Base-by-base conservation (phyloP, 2,797 vertebrate genomes). In the Cyprinella venusta region DNA sequence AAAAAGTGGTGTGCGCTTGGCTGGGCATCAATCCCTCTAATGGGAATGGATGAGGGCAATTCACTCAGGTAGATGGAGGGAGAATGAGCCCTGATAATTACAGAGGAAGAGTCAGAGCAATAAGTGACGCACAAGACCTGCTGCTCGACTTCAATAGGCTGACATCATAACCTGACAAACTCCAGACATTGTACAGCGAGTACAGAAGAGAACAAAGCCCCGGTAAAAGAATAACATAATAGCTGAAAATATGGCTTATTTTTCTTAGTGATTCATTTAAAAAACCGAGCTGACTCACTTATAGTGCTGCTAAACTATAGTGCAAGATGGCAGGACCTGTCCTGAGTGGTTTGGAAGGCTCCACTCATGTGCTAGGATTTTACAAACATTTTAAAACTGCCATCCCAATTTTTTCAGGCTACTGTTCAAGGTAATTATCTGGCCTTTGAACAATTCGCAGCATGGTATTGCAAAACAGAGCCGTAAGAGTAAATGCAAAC, bases 31-130 rank as follows among this genome's bases (percentile, higher is more conserved):
- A 70, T 84, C 56, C 61, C 67, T 83, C 52, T 86, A 77, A 88
- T 80, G 81, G 79, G 81, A 82, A 85, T 61, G 71, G 81, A 80
- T 80, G 80, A 78, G 72, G 45, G 24, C 72, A 75, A 76, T 86
- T 45, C 84, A 84, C 78, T 88, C 84, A 87, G 76, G 38, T 71
- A 50, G 48, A 85, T 65, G 65, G 65, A 78, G 33, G n/a, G 26
- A 69, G 42, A 84, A 83, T 76, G 76, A 80, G 77, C 75, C 69
- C 50, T 38, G 30, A 67, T 85, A 63, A 85, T 85, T 87, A 78
- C n/a, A 67, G 79, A 77, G 33, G 13, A 13, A n/a, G 16, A 64
- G 61, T 48, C 76, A 59, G 59, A 21, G 67, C 52, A 76, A 82
- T 40, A 33, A 71, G 54, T 48, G 61, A 59, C 42, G 50, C 40